Evolutionary conservation across 2,888 invertebrate species (phyloP).

Genomic region (Eupithecia tripunctaria): DNA sequence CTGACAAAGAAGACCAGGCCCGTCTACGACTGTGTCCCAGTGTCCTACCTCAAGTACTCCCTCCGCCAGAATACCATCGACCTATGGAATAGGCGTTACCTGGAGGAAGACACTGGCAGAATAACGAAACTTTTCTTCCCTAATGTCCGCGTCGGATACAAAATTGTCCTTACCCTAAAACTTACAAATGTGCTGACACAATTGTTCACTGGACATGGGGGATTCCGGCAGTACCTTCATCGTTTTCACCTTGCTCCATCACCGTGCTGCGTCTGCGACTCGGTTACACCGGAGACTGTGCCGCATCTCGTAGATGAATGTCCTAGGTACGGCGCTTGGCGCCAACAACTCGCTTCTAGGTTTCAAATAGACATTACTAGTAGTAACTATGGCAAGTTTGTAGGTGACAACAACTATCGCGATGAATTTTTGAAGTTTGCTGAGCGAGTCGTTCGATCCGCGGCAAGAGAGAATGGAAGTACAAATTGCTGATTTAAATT

Average conservation of each 20-base stretch:
- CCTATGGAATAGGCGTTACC: not conserved
- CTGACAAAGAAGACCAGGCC: not conserved
- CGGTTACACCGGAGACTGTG: not conserved
- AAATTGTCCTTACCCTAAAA: not conserved
- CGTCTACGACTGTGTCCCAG: not conserved
- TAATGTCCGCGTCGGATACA: not conserved
- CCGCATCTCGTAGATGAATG: not conserved
- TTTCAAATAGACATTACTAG: not conserved
- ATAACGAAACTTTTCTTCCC: not conserved
- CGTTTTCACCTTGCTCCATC: not conserved
- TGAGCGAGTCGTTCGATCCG: not conserved
- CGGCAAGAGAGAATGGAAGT: not conserved
- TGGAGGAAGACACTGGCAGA: not conserved
- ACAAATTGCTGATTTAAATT: not conserved
- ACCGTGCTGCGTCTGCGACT: not conserved
- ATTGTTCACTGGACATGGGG: conserved; percentile 8
- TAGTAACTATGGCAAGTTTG: not conserved
- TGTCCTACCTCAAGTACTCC: not conserved
- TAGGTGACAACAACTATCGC: not conserved
- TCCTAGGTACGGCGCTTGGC: not conserved
- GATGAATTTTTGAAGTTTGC: not conserved
- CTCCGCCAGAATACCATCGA: not conserved
- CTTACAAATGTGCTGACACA: not conserved
- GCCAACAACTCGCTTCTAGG: not conserved
- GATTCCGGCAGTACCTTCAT: not conserved